A percentile compares a stretch with the other conserved stretches of the same genome.
Evolutionary conservation across 2,888 invertebrate species (phyloP).

Genomic region (Polyommatus iphigenia): DNA sequence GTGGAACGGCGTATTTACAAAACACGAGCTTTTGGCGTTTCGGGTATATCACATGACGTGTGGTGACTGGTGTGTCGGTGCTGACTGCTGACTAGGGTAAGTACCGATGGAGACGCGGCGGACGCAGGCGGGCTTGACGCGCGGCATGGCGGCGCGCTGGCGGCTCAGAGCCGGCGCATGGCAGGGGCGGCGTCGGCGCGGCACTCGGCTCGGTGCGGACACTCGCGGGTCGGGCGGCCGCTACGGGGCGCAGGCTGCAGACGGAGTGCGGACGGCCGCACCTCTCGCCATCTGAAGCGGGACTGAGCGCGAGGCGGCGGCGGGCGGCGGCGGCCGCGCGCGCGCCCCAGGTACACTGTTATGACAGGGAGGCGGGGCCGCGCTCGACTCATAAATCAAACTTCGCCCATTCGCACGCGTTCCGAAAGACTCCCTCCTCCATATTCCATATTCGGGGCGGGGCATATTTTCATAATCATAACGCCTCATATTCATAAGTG

Average conservation of each 20-base stretch:
- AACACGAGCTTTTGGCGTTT: slow-evolving; percentile 44
- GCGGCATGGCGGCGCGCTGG: slow-evolving; percentile 71
- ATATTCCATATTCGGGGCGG: slow-evolving; percentile 81
- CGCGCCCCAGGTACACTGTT: slow-evolving; percentile 84
- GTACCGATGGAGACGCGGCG: slow-evolving; percentile 80
- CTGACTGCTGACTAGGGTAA: slow-evolving; percentile 53
- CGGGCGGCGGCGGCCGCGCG: slow-evolving; percentile 72
- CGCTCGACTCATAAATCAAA: slow-evolving; percentile 84
- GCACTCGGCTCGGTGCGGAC: slow-evolving; percentile 41
- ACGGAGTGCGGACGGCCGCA: slow-evolving; percentile 63
- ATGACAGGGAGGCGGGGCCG: slow-evolving; percentile 85
- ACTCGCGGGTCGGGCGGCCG: slow-evolving; percentile 54
- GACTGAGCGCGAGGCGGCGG: slow-evolving; percentile 74
- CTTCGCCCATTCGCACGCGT: slow-evolving; percentile 83
- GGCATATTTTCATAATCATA: slow-evolving; percentile 81
- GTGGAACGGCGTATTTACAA: slow-evolving; percentile 24
- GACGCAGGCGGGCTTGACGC: slow-evolving; percentile 78
- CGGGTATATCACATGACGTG: slow-evolving; percentile 49
- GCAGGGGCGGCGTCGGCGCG: slow-evolving; percentile 56
- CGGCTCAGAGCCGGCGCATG: slow-evolving; percentile 72
- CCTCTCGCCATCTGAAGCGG: slow-evolving; percentile 79
- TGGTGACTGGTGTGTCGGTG: slow-evolving; percentile 47
- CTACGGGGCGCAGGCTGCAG: slow-evolving; percentile 41
- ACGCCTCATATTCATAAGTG: slow-evolving; percentile 81
- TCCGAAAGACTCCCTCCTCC: slow-evolving; percentile 82